Conservation (phyloP, 2,797 vertebrate genomes). For the Bradypus variegatus region DNA sequence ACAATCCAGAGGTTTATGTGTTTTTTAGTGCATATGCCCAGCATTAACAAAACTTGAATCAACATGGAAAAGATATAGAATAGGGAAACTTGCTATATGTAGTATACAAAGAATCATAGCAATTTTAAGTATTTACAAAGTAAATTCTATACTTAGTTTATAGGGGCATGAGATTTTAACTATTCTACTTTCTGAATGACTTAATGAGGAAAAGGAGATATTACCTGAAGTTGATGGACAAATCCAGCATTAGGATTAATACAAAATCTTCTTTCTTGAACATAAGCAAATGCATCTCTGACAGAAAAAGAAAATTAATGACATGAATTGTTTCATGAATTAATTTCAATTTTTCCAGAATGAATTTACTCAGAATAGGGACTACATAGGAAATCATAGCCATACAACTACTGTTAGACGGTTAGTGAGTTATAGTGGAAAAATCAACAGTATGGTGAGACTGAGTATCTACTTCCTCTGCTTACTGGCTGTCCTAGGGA, state of each 20-base stretch:
- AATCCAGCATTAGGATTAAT: conserved; percentile 99
- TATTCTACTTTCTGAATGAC: background rate
- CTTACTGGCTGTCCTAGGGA: background rate
- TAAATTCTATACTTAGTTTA: conserved; percentile 23
- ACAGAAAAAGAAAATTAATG: conserved; percentile 41
- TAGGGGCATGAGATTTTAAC: background rate
- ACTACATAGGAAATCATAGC: conserved; percentile 7
- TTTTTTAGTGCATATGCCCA: background rate
- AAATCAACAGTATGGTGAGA: background rate
- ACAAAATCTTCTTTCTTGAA: conserved; percentile 98
- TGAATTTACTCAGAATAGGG: conserved; percentile 11
- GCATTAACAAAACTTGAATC: conserved; percentile 7
- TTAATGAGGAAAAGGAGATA: background rate
- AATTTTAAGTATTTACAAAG: conserved; percentile 34
- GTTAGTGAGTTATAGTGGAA: background rate
- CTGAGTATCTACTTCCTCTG: background rate
- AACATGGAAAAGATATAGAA: conserved; percentile 8
- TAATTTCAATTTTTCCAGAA: background rate
- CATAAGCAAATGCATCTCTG: conserved; percentile 97
- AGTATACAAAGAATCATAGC: background rate
- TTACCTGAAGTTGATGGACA: conserved; percentile 97
- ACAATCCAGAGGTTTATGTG: background rate
- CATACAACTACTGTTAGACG: background rate
- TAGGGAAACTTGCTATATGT: background rate
- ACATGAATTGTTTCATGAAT: conserved; percentile 4